Evolutionary conservation across 2,113 vertebrate species (phyloP).

Genomic region (Benitochromis conjunctus): DNA sequence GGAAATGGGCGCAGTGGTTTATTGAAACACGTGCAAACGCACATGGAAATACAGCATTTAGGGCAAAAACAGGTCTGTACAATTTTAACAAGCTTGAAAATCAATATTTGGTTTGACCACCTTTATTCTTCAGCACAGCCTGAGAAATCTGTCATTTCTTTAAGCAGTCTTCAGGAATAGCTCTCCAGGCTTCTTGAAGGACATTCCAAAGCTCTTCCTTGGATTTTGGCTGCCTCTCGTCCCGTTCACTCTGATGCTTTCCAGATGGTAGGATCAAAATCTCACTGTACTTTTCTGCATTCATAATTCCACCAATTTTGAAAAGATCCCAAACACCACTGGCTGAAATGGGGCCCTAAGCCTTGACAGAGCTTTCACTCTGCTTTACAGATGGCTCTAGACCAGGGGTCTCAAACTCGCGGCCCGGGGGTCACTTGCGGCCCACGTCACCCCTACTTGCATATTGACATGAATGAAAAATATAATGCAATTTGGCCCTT

Average conservation of each 20-base stretch:
- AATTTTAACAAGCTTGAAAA: neutral
- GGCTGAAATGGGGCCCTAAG: neutral
- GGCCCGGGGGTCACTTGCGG: fast-evolving
- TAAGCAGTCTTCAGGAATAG: neutral
- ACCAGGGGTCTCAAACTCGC: neutral
- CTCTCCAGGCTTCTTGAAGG: neutral
- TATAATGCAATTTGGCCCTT: neutral
- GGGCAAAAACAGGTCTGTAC: neutral
- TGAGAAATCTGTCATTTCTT: neutral
- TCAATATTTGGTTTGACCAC: neutral
- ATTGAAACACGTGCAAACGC: neutral
- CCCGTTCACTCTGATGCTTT: neutral
- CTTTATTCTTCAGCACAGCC: neutral
- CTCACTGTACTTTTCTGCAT: neutral
- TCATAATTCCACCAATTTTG: neutral
- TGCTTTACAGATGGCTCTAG: neutral
- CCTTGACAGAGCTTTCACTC: neutral
- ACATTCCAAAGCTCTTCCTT: neutral
- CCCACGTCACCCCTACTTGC: neutral
- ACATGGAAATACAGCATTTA: neutral
- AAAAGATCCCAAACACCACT: neutral
- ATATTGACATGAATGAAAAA: neutral
- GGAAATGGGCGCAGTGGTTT: neutral
- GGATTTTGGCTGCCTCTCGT: neutral
- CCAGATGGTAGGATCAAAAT: neutral